phyloP scores from a whole-genome alignment of 1,140 invertebrate species.

The Rhopalosiphum padi region DNA sequence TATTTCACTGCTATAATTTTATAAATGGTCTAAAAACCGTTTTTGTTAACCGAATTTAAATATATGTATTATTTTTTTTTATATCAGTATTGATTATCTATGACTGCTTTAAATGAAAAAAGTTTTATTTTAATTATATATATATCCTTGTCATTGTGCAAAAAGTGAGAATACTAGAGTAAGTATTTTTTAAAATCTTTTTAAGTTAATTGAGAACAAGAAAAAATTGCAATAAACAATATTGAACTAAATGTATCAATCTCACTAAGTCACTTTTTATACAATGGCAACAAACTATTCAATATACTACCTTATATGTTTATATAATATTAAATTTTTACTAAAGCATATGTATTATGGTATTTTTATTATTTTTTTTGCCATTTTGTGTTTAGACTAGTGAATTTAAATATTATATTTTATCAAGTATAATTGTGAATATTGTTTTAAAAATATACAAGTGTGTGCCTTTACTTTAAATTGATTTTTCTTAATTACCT shows the following conservation, averaged over 20 bases:
- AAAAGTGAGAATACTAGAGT: background rate
- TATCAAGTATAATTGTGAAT: background rate
- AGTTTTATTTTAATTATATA: background rate
- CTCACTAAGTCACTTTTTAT: background rate
- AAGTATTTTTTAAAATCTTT: too few relatives aligned
- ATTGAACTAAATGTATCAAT: background rate
- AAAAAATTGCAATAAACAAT: background rate
- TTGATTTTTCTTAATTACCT: background rate
- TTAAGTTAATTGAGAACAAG: background rate
- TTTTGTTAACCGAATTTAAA: slow-evolving; percentile 8
- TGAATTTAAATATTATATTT: background rate
- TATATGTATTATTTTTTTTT: background rate
- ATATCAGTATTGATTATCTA: background rate
- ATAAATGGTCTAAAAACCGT: background rate
- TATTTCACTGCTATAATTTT: background rate
- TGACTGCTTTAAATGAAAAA: background rate
- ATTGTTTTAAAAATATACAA: background rate
- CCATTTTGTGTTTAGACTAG: background rate
- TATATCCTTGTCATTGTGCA: background rate
- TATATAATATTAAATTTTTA: background rate
- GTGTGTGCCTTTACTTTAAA: background rate
- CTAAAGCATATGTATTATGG: background rate
- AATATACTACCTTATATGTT: background rate
- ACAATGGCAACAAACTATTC: background rate
- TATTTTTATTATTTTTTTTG: background rate